Conservation (phyloP, 2,888 invertebrate genomes). For the Tubiluchus corallicola region DNA sequence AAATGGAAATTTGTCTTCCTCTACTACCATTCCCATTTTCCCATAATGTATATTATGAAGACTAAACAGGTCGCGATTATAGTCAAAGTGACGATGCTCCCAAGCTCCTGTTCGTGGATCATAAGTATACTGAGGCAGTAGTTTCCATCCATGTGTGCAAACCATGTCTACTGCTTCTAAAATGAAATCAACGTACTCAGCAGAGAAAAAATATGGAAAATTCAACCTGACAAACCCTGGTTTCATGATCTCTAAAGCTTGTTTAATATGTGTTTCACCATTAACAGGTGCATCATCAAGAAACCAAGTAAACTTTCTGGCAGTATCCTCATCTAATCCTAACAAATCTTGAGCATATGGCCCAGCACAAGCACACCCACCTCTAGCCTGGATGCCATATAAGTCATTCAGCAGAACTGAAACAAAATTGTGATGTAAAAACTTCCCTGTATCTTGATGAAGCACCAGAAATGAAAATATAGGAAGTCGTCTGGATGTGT, state of each 20-base stretch:
- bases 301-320: slow-evolving; percentile 51
- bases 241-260: neutral
- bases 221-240: slow-evolving; percentile 13
- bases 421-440: slow-evolving; percentile 71
- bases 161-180: slow-evolving; percentile 13
- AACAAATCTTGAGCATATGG: slow-evolving; percentile 66
- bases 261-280: neutral
- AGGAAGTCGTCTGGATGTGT: slow-evolving; percentile 39
- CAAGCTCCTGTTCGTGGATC: neutral
- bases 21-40: neutral
- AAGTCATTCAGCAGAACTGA: slow-evolving; percentile 71
- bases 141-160: slow-evolving; percentile 12
- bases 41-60: neutral
- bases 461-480: slow-evolving; percentile 69
- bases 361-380: slow-evolving; percentile 47
- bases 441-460: slow-evolving; percentile 49
- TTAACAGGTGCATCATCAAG: slow-evolving; percentile 23
- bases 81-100: neutral
- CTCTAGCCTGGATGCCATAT: slow-evolving; percentile 59
- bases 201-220: slow-evolving; percentile 11
- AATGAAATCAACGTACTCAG: slow-evolving; percentile 11
- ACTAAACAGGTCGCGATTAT: neutral
- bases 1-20: neutral
- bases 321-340: slow-evolving; percentile 56
- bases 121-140: slow-evolving; percentile 12